Evolutionary conservation across 2,888 invertebrate species (phyloP), one percentile per base, ranked within the genome.

Genomic region (Phrixothrix hirtus): DNA sequence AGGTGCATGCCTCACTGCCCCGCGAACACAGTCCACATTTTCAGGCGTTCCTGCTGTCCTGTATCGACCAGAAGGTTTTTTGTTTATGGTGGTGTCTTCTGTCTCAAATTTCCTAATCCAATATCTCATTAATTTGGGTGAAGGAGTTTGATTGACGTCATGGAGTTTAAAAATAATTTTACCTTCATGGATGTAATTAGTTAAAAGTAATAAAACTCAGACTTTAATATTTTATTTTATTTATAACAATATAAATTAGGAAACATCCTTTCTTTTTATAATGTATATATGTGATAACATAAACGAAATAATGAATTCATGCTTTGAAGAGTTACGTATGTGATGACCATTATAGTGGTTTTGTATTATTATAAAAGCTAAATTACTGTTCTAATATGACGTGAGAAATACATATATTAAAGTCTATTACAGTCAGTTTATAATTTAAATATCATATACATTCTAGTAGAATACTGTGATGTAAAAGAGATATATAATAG

Each of bases 401-500:
- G 49, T 43, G 26, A 35, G 25, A 31, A 32, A 35, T 41, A 34
- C 34, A 32, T 39, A 48, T 48, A 39, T 34, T 27, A 32, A 30
- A 25, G 21, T 10, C 30, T 35, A 52, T 60, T 57, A 61, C 59
- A 60, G 59, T 60, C 62, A 59, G 41, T 55, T 53, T 53, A 59
- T 60, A 58, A 56, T 55, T 53, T 60, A 60, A 59, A 60, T 57
- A 58, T 46, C 56, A 59, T 55, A 58, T 55, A 57, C 52, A 60
- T 50, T 61, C 53, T 61, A 63, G 58, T 45, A 60, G 63, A 72
- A 72, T 71, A 72, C 71, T 71, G 71, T 69, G 66, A 64, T 64
- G 72, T 72, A 71, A 71, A 61, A 66, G 60, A 64, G 56, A 60
- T 55, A 65, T 58, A 58, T 50, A 61, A 50, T 58, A 56, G 59